Conservation (phyloP, 1,140 invertebrate genomes). For the Papilio xuthus region DNA sequence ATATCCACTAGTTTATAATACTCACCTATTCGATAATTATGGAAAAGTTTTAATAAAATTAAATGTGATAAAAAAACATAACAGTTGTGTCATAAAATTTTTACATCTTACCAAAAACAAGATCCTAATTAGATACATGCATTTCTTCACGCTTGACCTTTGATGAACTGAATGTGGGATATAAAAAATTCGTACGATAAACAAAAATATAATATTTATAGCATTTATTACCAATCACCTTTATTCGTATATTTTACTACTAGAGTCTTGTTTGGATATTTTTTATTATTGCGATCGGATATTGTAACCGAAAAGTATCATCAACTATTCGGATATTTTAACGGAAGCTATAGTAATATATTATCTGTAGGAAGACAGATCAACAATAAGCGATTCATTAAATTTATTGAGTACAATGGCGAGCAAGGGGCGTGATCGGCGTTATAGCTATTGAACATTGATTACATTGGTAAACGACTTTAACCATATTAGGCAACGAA, state of each 20-base stretch:
- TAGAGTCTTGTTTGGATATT: not conserved
- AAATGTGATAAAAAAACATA: conserved; percentile 1
- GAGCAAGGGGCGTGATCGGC: not conserved
- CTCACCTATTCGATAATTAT: not conserved
- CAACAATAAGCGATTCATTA: conserved; percentile 35
- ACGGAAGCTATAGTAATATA: not conserved
- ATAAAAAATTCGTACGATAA: not conserved
- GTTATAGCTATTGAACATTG: conserved; percentile 18
- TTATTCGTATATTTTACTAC: not conserved
- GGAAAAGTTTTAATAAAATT: not conserved
- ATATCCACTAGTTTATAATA: too few species aligned
- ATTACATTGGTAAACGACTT: conserved; percentile 18
- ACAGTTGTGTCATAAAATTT: conserved; percentile 8
- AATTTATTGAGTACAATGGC: conserved; percentile 30
- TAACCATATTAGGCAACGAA: conserved; percentile 19
- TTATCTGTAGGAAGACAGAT: not conserved
- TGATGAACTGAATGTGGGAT: not conserved
- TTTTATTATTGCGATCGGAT: not conserved
- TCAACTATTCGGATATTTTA: not conserved
- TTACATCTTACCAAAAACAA: not conserved
- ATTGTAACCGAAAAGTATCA: not conserved
- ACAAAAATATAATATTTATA: conserved; percentile 12
- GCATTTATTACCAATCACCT: not conserved
- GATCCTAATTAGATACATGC: conserved; percentile 13
- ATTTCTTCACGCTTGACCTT: conserved; percentile 25